Base-by-base conservation (phyloP, 2,888 invertebrate species). In the Trichogramma dendrolimi region DNA sequence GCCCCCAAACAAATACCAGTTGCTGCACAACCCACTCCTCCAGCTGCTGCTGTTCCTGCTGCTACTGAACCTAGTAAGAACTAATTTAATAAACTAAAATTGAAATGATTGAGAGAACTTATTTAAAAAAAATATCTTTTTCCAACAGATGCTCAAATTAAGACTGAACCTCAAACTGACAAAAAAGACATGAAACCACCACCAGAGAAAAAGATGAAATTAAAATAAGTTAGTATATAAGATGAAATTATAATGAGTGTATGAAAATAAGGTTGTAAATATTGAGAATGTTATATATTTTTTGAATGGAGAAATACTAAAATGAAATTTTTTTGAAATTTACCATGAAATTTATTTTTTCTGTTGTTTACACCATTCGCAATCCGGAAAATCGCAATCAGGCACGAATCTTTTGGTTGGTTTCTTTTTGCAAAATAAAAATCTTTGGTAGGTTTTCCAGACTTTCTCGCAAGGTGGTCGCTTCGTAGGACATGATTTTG, bases 151-250 rank as follows among this genome's bases (percentile, higher is more conserved):
- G 77, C 79, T 47, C 87, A 89, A 64, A 81, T 85, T 39, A 90
- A 87, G 73, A 85, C 86, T 63, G 89, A 90, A 73, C 81, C 84
- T 40, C 89, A 88, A 73, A 83, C 83, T 68, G 91, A 91, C 72
- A 84, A 82, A 67, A 83, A 83, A 67, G 83, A 84, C 68, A 91
- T 92, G 87, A 92, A 92, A 80, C 92, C 93, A 57, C 93, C 93
- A 6, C 92, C 92, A 55, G 93, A 94, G 74, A 92, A 92, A 73
- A 92, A 92, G 76, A 86, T 87, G 5, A 86, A 91, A 79, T 75
- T 79, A 79, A 75, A 76, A 58, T 67, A 64, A 6, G 11, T 52
- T 6, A 44, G 6, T 49, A 39, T 41, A 5, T 46, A 50, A 7
- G 46, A 10, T 42, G 27, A 5, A 11, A 4, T 57, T 10, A 5